A percentile compares a stretch with the other conserved stretches of the same genome.
These are phyloP conservation scores for Zapornia atra DNA, from an alignment of 2,113 vertebrate species.

Conservation along the genomic window DNA sequence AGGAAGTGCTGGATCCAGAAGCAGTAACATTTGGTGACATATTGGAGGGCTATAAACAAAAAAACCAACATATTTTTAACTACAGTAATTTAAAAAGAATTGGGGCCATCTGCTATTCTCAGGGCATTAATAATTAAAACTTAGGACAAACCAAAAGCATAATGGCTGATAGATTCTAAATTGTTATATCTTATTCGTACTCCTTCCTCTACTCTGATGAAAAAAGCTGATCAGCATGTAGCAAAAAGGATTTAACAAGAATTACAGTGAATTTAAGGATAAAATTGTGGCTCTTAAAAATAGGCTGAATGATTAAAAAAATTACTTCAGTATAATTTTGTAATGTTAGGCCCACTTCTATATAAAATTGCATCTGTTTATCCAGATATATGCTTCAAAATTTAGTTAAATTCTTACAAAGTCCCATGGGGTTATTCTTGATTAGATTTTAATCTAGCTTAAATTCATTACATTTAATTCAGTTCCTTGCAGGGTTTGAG, in stretches of 20 bases:
- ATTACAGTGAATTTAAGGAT: background rate
- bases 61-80: background rate
- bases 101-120: slow-evolving; percentile 20
- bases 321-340: background rate
- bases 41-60: background rate
- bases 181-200: background rate
- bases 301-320: background rate
- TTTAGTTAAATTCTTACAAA: background rate
- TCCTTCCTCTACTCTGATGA: background rate
- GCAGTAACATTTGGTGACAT: slow-evolving; percentile 6
- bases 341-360: background rate
- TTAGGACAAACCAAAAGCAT: background rate
- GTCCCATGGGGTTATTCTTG: background rate
- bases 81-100: slow-evolving; percentile 26
- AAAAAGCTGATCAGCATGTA: background rate
- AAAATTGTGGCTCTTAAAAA: background rate
- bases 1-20: background rate
- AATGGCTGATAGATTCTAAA: background rate
- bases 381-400: background rate
- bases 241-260: background rate
- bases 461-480: slow-evolving; percentile 21
- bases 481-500: background rate
- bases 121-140: slow-evolving; percentile 56
- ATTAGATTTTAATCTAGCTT: background rate
- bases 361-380: background rate